Evolutionary conservation across 2,888 invertebrate species (phyloP).

Genomic region (Pollenia labialis): DNA sequence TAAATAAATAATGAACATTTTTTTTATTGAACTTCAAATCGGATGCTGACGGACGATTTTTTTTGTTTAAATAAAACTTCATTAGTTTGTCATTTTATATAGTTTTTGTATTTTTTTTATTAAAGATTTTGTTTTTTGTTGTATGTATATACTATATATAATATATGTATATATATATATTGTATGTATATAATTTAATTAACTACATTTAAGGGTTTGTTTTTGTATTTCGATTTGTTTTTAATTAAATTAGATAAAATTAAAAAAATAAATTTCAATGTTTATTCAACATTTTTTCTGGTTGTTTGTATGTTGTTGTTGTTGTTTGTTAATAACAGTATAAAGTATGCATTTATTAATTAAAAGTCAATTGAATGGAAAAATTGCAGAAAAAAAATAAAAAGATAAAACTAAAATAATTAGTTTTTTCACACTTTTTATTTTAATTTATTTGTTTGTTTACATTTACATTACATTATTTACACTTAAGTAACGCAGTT

Average conservation of each 20-base stretch:
- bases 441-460: conserved; percentile 49
- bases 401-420: conserved; percentile 56
- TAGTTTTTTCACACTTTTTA: conserved; percentile 43
- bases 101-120: conserved; percentile 56
- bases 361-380: conserved; percentile 54
- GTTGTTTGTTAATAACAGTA: not conserved
- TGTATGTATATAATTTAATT: conserved; percentile 69
- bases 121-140: conserved; percentile 61
- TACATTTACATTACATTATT: conserved; percentile 71
- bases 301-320: conserved; percentile 24
- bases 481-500: conserved; percentile 66
- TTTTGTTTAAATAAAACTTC: conserved; percentile 17
- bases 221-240: conserved; percentile 31
- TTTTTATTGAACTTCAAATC: no score
- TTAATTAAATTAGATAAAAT: conserved; percentile 56
- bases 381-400: conserved; percentile 44
- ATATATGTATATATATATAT: conserved; percentile 52
- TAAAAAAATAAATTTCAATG: conserved; percentile 46
- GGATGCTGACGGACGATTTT: no score
- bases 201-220: conserved; percentile 67
- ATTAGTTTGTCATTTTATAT: conserved; percentile 47
- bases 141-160: conserved; percentile 42
- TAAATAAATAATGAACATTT: no score
- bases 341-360: conserved; percentile 41
- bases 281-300: conserved; percentile 26